These are phyloP conservation scores for Columba livia DNA, from an alignment of 2,113 vertebrate genomes.

Conservation along the genomic window DNA sequence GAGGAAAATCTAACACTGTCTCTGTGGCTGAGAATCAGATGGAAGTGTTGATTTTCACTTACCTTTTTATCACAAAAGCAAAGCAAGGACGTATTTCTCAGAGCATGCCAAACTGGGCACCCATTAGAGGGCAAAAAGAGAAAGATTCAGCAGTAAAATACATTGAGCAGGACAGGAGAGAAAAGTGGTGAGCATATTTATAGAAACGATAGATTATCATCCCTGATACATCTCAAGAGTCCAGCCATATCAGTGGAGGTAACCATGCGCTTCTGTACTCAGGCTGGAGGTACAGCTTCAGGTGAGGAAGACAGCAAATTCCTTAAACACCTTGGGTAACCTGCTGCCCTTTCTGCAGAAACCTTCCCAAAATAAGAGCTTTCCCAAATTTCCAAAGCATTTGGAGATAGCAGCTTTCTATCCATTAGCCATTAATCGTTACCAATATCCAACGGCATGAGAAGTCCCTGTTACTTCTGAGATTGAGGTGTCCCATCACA, in stretches of 20 bases:
- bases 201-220: neutral
- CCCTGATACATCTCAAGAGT: neutral
- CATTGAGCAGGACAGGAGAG: neutral
- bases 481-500: neutral
- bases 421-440: neutral
- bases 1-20: neutral
- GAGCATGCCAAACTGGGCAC: neutral
- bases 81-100: neutral
- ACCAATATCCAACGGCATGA: neutral
- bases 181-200: neutral
- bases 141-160: slow-evolving; percentile 12
- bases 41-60: neutral
- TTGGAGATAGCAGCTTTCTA: neutral
- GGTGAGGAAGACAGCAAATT: neutral
- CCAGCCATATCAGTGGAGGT: neutral
- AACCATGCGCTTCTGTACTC: neutral
- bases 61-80: neutral
- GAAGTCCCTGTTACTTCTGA: neutral
- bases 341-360: neutral
- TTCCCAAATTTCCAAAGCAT: neutral
- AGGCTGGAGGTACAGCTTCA: neutral
- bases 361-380: neutral
- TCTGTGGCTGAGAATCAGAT: neutral
- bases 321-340: neutral
- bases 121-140: slow-evolving; percentile 3